Base-by-base conservation (phyloP, 2,113 vertebrate genomes). In the Harpagus bidentatus region DNA sequence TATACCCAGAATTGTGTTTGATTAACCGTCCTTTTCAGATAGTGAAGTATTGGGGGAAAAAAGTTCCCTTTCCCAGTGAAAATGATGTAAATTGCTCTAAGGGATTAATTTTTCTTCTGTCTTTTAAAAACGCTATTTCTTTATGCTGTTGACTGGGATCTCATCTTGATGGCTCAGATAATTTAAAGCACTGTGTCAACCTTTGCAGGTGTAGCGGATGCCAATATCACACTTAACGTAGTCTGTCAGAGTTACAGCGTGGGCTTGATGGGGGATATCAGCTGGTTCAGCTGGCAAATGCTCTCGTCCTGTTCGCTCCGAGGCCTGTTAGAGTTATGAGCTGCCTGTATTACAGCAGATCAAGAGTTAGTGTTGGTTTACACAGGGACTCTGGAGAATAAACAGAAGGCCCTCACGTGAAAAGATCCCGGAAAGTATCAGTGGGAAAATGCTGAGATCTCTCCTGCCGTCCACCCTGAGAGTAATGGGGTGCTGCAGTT, bases 301-400 rank as follows among this genome's bases (percentile, higher is more conserved):
- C 66, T 91, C 85, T 61, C 58, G 63, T 13, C 25, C 43, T 32
- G 18, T 50, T 86, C 15, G 7, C n/a, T 58, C 22, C 0, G 0
- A 71, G 31, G 25, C 26, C 72, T 79, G 38, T 36, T 58, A 94
- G 71, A 96, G 38, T 95, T 94, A 95, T 74, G 92, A 95, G 69
- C 76, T 97, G 92, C 65, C 72, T 63, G 40, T 28, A 9, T 34
- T 72, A 40, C 45, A 40, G 73, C 47, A 77, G 47, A 70, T 84
- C 31, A n/a, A 22, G 65, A 71, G 52, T 38, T 59, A 47, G 56
- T 78, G 32, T 88, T 84, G 29, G 40, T 63, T 95, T 78, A 79
- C 69, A 53, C 29, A 32, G 25, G 16, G 43, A 22, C 85, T 38
- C 88, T 53, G 53, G 63, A 76, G 76, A 90, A n/a, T 86, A 55